Evolutionary conservation across 2,113 vertebrate genomes (phyloP).

Genomic region (Colossoma macropomum): DNA sequence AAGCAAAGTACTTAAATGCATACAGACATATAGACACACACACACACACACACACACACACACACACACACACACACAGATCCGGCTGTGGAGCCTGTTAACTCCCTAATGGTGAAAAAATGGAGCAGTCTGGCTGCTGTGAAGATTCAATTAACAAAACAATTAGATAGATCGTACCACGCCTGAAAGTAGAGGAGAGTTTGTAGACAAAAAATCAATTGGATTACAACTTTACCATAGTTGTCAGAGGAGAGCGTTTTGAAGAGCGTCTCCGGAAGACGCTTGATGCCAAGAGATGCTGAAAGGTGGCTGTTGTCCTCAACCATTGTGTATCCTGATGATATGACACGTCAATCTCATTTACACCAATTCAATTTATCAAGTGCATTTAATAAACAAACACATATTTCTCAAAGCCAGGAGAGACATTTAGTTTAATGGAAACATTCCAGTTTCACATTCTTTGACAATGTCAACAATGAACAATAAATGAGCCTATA

Average conservation of each 20-base stretch:
- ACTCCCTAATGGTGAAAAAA: neutral
- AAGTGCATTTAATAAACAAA: neutral
- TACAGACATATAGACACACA: conserved; percentile 12
- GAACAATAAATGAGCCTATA: too few species aligned
- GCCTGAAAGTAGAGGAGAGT: conserved; percentile 22
- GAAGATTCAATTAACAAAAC: conserved; percentile 37
- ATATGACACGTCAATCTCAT: conserved; percentile 18
- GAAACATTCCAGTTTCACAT: too few species aligned
- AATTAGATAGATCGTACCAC: conserved; percentile 37
- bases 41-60: conserved; percentile 15
- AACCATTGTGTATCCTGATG: conserved; percentile 74
- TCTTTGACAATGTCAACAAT: too few species aligned
- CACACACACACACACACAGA: conserved; percentile 15
- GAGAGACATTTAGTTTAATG: neutral
- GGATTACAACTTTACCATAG: conserved; percentile 67
- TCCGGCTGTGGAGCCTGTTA: neutral
- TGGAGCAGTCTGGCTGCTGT: neutral
- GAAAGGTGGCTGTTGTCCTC: conserved; percentile 78
- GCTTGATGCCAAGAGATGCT: conserved; percentile 71
- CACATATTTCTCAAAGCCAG: neutral
- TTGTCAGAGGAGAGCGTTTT: conserved; percentile 71
- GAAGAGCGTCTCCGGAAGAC: conserved; percentile 74
- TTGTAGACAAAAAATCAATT: neutral
- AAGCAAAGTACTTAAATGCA: neutral
- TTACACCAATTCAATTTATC: neutral